Base-by-base conservation (phyloP, 2,888 invertebrate genomes). In the Ecliptopera silaceata region DNA sequence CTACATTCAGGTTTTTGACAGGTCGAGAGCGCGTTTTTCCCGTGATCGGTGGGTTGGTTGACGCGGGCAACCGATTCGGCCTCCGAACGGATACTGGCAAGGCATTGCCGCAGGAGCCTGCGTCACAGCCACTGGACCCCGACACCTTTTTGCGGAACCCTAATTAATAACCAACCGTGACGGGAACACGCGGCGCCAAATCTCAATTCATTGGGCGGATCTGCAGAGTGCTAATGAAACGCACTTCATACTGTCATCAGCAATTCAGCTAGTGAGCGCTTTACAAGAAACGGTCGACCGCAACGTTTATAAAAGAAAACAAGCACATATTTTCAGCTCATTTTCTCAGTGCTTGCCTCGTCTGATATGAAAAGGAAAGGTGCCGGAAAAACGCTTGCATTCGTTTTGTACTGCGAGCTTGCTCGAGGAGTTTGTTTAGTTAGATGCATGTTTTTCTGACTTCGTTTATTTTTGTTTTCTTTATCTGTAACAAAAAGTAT, bases 51-150 rank as follows among this genome's bases (percentile, higher is more conserved):
- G 26, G 41, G 36, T 20, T 18, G 49, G 55, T 55, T 51, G 70
- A 71, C 75, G 72, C 85, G 85, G 65, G 78, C 74, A 73, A 69
- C 73, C 82, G 63, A 72, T 65, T 62, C 79, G 79, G 73, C 74
- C 64, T 79, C 69, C 77, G 80, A 79, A 77, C 79, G 80, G 79
- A 77, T 77, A 88, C 88, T 88, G 86, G 72, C 77, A 77, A 74
- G 86, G 72, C 77, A 77, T 74, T 86, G 86, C 86, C 82, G 86
- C 88, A 86, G 87, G 85, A 88, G 86, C 80, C 86, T 88, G 87
- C 89, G 89, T 88, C 89, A 88, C 78, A 77, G 74, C 77, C 72
- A 68, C 78, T 80, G 86, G 84, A 85, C 84, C 85, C 78, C 80
- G 82, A 79, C 86, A 87, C 88, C 86, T 88, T 86, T 86, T 88